Conservation (phyloP, 2,888 invertebrate genomes). For the Nasonovia ribisnigri region DNA sequence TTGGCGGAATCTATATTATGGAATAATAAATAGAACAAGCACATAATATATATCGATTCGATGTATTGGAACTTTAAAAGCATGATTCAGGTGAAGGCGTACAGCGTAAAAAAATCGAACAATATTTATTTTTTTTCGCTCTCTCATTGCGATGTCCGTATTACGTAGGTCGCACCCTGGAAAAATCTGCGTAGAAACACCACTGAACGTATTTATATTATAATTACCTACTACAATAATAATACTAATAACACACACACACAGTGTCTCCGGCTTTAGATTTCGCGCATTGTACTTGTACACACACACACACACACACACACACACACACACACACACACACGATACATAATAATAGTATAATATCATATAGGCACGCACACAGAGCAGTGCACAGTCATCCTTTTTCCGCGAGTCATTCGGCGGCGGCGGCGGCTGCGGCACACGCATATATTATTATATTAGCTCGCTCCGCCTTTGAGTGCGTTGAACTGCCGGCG, state of each 20-base stretch:
- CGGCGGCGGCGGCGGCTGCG: slow-evolving; percentile 36
- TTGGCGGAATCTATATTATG: too few species aligned
- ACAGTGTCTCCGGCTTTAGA: background rate
- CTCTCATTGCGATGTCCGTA: background rate
- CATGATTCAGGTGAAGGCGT: too few species aligned
- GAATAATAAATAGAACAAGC: too few species aligned
- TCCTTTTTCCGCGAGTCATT: slow-evolving; percentile 60
- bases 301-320: background rate
- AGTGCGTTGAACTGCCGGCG: slow-evolving; percentile 57
- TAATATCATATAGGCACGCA: background rate
- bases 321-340: background rate
- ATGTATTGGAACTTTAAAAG: background rate
- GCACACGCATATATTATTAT: background rate
- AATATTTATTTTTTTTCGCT: background rate
- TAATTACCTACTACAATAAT: background rate
- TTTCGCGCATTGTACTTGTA: slow-evolving; percentile 11
- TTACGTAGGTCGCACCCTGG: background rate
- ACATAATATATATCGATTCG: too few species aligned
- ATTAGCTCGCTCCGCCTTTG: slow-evolving; percentile 44
- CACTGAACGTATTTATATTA: background rate
- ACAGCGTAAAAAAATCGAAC: background rate
- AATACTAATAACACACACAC: background rate
- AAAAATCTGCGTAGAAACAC: background rate
- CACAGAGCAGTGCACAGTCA: background rate
- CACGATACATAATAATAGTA: background rate